phyloP scores from a whole-genome alignment of 2,797 vertebrate species.

The Mormyrops attenuatus region DNA sequence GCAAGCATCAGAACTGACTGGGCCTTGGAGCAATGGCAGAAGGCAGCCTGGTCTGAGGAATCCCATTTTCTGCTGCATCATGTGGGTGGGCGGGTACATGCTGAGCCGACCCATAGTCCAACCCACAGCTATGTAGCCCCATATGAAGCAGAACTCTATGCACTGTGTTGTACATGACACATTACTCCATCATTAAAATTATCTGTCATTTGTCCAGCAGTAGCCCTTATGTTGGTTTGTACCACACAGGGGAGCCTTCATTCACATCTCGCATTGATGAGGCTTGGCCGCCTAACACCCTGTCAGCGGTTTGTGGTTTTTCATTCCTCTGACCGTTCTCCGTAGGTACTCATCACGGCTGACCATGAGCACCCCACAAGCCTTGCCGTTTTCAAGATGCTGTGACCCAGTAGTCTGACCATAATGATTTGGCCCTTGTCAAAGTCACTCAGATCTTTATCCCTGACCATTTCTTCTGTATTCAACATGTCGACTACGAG shows the following conservation, averaged over 20 bases:
- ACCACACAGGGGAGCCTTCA: not conserved
- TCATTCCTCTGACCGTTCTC: not conserved
- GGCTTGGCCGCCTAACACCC: not conserved
- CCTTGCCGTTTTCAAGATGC: not conserved
- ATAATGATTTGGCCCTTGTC: not conserved
- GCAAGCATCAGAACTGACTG: not conserved
- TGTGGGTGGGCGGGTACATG: no score
- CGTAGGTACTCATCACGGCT: not conserved
- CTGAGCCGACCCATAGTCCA: no score
- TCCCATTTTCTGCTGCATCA: not conserved
- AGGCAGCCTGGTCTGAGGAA: not conserved
- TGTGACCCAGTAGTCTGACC: not conserved
- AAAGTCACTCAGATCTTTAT: not conserved
- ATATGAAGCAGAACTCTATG: no score
- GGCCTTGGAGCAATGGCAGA: not conserved
- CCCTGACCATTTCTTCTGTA: not conserved
- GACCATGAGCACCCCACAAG: not conserved
- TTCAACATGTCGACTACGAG: not conserved
- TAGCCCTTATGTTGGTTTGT: no score
- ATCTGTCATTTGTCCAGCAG: no score
- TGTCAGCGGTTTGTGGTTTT: not conserved
- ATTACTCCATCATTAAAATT: no score
- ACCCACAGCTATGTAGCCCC: no score
- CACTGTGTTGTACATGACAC: no score
- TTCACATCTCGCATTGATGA: not conserved